A percentile compares a stretch with the other conserved stretches of the same genome.
Evolutionary conservation across 2,113 vertebrate genomes (phyloP).

Genomic region (Odobenus rosmarus): DNA sequence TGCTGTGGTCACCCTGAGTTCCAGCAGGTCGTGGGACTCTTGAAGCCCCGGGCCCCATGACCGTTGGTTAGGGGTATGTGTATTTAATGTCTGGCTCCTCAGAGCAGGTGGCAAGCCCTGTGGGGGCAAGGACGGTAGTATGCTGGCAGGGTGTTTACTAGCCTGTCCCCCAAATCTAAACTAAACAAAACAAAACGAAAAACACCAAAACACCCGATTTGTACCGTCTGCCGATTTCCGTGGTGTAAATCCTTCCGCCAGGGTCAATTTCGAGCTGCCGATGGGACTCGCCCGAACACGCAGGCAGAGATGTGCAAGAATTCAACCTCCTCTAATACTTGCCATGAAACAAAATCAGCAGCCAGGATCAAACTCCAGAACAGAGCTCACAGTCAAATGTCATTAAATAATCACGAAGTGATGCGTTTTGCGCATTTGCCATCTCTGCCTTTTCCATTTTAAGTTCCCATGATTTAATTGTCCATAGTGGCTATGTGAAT

Average conservation of each 20-base stretch:
- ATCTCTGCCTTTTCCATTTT: neutral
- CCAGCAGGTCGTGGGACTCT: neutral
- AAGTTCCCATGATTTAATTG: neutral
- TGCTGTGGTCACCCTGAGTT: neutral
- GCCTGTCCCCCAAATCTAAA: neutral
- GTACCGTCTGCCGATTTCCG: neutral
- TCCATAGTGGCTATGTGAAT: neutral
- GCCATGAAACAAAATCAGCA: neutral
- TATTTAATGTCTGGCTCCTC: neutral
- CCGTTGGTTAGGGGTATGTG: rapidly evolving
- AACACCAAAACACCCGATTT: neutral
- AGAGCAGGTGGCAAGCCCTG: neutral
- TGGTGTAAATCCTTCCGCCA: neutral
- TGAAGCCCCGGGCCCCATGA: neutral
- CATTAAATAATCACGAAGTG: neutral
- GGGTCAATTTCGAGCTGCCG: neutral
- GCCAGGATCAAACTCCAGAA: neutral
- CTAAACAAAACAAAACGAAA: neutral
- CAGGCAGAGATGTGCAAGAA: neutral
- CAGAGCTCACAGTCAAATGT: neutral
- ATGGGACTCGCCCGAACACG: neutral
- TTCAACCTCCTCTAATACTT: rapidly evolving
- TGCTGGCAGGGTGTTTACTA: neutral
- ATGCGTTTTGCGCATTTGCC: neutral
- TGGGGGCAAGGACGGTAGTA: neutral